Base-by-base conservation (phyloP, 2,113 vertebrate species). In the Pristiophorus japonicus region DNA sequence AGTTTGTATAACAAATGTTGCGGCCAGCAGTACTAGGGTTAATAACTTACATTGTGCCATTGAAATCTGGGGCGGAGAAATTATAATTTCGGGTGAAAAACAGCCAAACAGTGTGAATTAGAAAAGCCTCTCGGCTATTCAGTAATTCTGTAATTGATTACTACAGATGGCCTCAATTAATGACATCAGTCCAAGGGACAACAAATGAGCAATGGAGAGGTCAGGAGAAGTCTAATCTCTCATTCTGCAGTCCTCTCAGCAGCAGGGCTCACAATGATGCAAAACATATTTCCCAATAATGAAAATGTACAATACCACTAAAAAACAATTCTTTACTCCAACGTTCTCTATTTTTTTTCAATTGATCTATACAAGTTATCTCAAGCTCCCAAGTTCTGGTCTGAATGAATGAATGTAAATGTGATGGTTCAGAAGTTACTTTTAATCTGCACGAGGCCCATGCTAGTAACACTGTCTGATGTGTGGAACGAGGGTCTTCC, bases 121-220 rank as follows among this genome's bases (percentile, higher is more conserved):
- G 38, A 30, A 90, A 59, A 70, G 66, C 42, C 93, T 34, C 45
- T 0, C 1, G 65, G 93, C 66, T 70, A 94, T 51, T 67, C 45
- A 51, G 42, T 27, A 94, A 94, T 45, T 94, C 66, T 27, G 38
- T 87, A 94, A 51, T 70, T 51, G 65, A 65, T 51, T 70, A 18
- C 38, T 34, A 51, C 93, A 94, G 65, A 94, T 94, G 93, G 93
- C 93, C 66, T 94, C 93, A 94, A 94, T 94, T 94, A 94, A 70
- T 94, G 93, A 51, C 42, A 70, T 70, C 65, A 67, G 45, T 45
- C 65, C 45, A 94, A 94, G 66, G 65, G 66, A 70, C 62, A 70
- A 70, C 55, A 45, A 91, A 70, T 45, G 45, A 67, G 22, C 66
- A 94, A 8, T 18, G 45, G 42, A 70, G 34, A 42, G 66, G 93